These are phyloP conservation scores for Cheilinus undulatus DNA, from an alignment of 2,113 vertebrate species.

Conservation along the genomic window DNA sequence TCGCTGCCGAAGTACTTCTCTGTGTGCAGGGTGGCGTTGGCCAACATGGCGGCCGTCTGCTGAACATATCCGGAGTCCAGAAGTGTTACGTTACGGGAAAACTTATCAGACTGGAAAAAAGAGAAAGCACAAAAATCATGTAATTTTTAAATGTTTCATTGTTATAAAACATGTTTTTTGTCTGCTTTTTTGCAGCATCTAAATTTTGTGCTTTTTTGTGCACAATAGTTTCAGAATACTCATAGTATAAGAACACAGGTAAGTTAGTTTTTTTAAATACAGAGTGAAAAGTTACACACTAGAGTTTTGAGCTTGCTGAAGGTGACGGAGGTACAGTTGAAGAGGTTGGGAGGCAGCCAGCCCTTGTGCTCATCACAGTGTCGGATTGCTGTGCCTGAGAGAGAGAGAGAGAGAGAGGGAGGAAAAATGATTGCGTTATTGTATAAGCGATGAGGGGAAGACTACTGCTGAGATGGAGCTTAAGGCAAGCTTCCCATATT, in stretches of 20 bases:
- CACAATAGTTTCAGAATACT: too few relatives aligned
- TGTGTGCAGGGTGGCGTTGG: conserved; percentile 87
- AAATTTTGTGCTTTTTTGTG: too few relatives aligned
- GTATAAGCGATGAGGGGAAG: conserved; percentile 25
- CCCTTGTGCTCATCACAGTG: conserved; percentile 97
- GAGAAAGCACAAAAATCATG: background rate
- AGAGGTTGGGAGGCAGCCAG: conserved; percentile 94
- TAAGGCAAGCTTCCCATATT: conserved; percentile 52
- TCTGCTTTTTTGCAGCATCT: background rate
- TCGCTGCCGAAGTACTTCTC: conserved; percentile 90
- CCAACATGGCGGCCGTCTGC: conserved; percentile 85
- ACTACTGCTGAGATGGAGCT: conserved; percentile 43
- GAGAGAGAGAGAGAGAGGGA: conserved; percentile 12
- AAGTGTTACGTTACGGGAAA: conserved; percentile 84
- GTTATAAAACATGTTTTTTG: too few relatives aligned
- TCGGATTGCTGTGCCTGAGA: conserved; percentile 90
- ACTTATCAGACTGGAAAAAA: conserved; percentile 83
- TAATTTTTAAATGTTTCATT: background rate
- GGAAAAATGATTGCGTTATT: conserved; percentile 12
- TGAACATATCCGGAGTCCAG: conserved; percentile 85
- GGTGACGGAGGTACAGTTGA: conserved; percentile 92
- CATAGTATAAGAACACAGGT: too few relatives aligned
- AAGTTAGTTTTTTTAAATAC: background rate
- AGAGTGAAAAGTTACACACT: conserved; percentile 78
- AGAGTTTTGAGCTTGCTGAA: conserved; percentile 90